A percentile compares a stretch with the other conserved stretches of the same genome.
Conservation (phyloP, 1,140 invertebrate species). For the Anastatus disparis region DNA sequence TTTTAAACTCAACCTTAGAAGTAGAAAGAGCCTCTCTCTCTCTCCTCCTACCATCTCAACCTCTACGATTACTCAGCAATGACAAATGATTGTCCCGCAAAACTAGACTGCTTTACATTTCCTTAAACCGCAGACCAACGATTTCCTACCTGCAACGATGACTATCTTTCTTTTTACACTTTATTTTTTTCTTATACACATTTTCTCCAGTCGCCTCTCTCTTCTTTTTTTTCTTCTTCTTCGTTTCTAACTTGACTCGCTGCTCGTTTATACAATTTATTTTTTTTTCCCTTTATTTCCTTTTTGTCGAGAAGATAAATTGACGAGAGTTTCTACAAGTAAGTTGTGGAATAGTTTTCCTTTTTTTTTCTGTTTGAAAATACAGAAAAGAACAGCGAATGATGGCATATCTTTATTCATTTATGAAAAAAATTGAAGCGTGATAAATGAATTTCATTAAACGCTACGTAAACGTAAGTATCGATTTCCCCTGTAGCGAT, state of each 20-base stretch:
- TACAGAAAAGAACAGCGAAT: not conserved
- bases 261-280: too few relatives aligned
- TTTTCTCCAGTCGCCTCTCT: not conserved
- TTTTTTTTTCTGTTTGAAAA: not conserved
- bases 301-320: too few relatives aligned
- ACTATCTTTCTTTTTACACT: not conserved
- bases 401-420: too few relatives aligned
- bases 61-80: slow-evolving; percentile 59
- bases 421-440: too few relatives aligned
- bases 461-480: too few relatives aligned
- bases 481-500: too few relatives aligned
- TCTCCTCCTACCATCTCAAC: too few relatives aligned
- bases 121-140: slow-evolving; percentile 29
- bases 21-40: slow-evolving; percentile 34
- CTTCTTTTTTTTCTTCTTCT: not conserved
- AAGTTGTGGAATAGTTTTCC: too few relatives aligned
- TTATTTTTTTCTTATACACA: not conserved
- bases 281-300: too few relatives aligned
- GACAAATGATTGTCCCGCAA: slow-evolving; percentile 57
- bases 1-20: slow-evolving; percentile 56
- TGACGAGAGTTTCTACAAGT: not conserved
- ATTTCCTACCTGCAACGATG: not conserved
- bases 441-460: too few relatives aligned
- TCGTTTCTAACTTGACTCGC: too few relatives aligned
- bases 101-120: slow-evolving; percentile 45